A percentile compares a stretch with the other conserved stretches of the same genome.
These are phyloP conservation scores for Ciconia maguari DNA, from an alignment of 2,113 vertebrate species.

Conservation along the genomic window DNA sequence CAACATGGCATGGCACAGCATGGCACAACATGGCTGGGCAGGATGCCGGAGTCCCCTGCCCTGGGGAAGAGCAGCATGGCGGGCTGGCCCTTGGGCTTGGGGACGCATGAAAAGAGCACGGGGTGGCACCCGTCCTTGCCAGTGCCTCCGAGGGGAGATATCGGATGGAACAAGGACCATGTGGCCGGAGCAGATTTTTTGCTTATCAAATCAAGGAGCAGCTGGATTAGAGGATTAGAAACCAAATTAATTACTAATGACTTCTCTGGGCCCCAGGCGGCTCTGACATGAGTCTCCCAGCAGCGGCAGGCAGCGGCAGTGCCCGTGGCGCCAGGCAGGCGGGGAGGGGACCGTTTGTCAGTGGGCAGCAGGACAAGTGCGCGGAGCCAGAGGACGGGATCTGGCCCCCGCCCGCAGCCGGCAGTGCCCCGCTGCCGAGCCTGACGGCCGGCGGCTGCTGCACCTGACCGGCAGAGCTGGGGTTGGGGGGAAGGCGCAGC, in stretches of 20 bases:
- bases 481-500: rapidly evolving
- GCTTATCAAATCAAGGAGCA: slow-evolving; percentile 60
- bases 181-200: slow-evolving; percentile 45
- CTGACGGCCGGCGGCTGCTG: not conserved
- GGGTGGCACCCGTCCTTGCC: not conserved
- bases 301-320: not conserved
- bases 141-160: not conserved
- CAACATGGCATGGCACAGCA: not conserved
- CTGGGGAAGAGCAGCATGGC: not conserved
- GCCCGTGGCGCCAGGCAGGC: not conserved
- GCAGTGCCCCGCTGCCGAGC: not conserved
- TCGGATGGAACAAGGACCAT: not conserved
- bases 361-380: not conserved
- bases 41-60: not conserved
- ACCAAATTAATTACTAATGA: slow-evolving; percentile 66
- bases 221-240: slow-evolving; percentile 68
- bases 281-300: not conserved
- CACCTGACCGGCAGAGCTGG: not conserved
- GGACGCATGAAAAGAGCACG: rapidly evolving
- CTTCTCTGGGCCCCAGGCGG: not conserved
- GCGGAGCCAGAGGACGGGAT: not conserved
- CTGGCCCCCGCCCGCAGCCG: rapidly evolving
- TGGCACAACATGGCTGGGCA: not conserved
- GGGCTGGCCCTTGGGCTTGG: not conserved
- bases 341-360: rapidly evolving